A percentile compares a stretch with the other conserved stretches of the same genome.
Conservation (phyloP, 92 coral and sea anemone genomes). For the Epizoanthus stellaris region DNA sequence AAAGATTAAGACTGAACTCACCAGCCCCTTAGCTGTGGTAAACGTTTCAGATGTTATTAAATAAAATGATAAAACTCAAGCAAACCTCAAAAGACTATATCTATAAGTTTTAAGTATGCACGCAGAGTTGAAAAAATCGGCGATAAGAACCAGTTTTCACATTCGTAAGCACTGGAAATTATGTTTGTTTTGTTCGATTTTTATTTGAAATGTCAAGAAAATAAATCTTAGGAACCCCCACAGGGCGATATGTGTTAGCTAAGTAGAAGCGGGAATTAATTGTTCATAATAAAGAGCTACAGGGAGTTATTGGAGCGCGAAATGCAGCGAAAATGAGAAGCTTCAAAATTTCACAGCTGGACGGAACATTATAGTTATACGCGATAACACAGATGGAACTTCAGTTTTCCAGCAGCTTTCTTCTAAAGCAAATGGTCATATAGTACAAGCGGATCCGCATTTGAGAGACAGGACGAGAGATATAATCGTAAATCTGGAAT, state of each 20-base stretch:
- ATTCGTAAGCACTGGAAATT: background rate
- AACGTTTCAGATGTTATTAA: background rate
- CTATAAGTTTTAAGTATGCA: too few relatives aligned
- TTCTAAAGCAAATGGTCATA: too few relatives aligned
- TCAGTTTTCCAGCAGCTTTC: too few relatives aligned
- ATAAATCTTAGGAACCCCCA: slow-evolving; percentile 6
- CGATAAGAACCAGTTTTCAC: background rate
- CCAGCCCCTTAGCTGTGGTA: background rate
- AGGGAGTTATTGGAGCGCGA: too few relatives aligned
- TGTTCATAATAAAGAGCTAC: background rate
- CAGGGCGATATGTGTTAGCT: slow-evolving; percentile 4
- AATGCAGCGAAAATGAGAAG: too few relatives aligned
- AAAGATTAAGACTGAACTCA: background rate
- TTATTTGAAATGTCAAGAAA: background rate
- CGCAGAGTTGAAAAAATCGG: too few relatives aligned
- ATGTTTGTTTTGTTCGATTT: slow-evolving; percentile 2
- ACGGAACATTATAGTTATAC: too few relatives aligned
- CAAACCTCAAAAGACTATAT: background rate
- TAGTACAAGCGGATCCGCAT: too few relatives aligned
- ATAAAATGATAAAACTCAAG: background rate
- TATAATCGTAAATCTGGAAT: too few relatives aligned
- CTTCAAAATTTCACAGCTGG: too few relatives aligned
- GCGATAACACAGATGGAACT: too few relatives aligned
- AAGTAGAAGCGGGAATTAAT: background rate
- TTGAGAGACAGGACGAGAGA: too few relatives aligned